Evolutionary conservation across 2,888 invertebrate genomes (phyloP), one percentile per base, ranked within the genome.

Genomic region (Dryococelus australis): DNA sequence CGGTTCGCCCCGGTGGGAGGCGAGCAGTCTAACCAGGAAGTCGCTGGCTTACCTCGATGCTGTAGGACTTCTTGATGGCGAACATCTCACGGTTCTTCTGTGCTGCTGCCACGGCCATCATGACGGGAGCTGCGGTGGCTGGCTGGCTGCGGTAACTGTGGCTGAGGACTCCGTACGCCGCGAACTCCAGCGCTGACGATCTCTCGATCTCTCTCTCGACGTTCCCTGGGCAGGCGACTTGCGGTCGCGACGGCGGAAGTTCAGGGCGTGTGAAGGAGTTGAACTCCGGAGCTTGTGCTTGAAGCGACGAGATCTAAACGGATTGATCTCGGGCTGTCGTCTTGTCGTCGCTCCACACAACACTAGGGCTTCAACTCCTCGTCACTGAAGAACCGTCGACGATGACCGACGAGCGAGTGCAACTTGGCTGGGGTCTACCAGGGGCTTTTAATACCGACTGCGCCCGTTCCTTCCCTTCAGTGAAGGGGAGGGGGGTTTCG

Each of bases 1-100:
- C n/a, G n/a, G n/a, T n/a, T n/a, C n/a, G n/a, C n/a, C n/a, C n/a
- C n/a, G n/a, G n/a, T n/a, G n/a, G n/a, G n/a, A n/a, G n/a, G n/a
- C n/a, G n/a, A n/a, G n/a, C n/a, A n/a, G n/a, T n/a, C n/a, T n/a
- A n/a, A n/a, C n/a, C n/a, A n/a, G n/a, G n/a, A n/a, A n/a, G n/a
- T n/a, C 12, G 47, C 47, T 13, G 65, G 65, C 97, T 96, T 94
- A 98, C 98, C 97, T 98, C 98, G 93, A 98, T 97, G 94, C 98
- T 98, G 95, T 98, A 98, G 90, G 98, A 98, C 93, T 98, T 98
- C 94, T 98, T 98, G 94, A 98, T 98, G 93, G 98, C 98, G 95
- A 98, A 98, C 96, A 98, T 97, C 94, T 98, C 98, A 93, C 98
- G 96, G 94, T 97, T 98, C 94, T 97, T 97, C 94, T 97, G 97